phyloP scores from a whole-genome alignment of 1,140 invertebrate genomes.

The Uloborus diversus region DNA sequence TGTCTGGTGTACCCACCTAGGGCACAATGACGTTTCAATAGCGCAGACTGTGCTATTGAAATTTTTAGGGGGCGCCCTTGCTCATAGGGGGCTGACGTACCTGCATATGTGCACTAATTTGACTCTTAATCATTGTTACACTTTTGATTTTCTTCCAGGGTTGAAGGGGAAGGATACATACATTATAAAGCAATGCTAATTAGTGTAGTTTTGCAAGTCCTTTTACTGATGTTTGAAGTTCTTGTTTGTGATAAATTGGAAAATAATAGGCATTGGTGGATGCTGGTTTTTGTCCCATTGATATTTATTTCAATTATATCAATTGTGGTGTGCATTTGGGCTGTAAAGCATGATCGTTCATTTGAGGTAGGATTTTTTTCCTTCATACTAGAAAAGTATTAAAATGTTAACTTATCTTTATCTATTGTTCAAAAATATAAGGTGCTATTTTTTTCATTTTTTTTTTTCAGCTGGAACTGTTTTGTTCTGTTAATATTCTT shows the following conservation, averaged over 20 bases:
- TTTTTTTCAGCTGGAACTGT: constrained; percentile 84
- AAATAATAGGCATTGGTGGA: constrained; percentile 87
- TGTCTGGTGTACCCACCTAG: too few relatives aligned
- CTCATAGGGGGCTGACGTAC: too few relatives aligned
- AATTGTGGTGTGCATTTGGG: constrained; percentile 97
- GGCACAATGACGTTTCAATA: too few relatives aligned
- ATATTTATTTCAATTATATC: constrained; percentile 96
- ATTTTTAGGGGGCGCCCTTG: too few relatives aligned
- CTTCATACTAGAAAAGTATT: not conserved
- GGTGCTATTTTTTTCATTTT: constrained; percentile 31
- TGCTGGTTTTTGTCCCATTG: constrained; percentile 94
- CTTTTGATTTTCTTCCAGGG: constrained; percentile 72
- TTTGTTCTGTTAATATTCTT: constrained; percentile 95
- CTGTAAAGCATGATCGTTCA: constrained; percentile 94
- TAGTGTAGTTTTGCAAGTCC: constrained; percentile 89
- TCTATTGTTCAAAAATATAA: too few relatives aligned
- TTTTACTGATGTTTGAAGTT: constrained; percentile 95
- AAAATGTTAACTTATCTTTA: too few relatives aligned
- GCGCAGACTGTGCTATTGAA: too few relatives aligned
- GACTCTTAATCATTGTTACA: too few relatives aligned
- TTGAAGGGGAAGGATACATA: constrained; percentile 94
- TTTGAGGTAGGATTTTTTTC: constrained; percentile 78
- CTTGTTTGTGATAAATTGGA: constrained; percentile 95
- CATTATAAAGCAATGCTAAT: constrained; percentile 98
- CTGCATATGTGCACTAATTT: too few relatives aligned